Evolutionary conservation across 2,797 vertebrate genomes (phyloP), one percentile per base, ranked within the genome.

Genomic region (Neosilurus hyrtlii): DNA sequence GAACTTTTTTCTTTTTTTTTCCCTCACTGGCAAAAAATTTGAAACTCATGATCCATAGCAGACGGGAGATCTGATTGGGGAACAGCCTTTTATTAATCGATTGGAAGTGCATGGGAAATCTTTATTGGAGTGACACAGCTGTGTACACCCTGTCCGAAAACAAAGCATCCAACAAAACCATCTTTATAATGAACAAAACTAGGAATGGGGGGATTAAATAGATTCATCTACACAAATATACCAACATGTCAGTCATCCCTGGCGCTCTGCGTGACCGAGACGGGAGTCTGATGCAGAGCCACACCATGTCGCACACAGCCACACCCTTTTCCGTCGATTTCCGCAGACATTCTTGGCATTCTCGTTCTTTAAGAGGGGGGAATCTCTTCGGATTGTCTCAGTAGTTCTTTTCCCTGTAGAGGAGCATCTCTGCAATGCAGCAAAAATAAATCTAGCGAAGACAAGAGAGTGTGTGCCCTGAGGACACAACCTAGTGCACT

Each of bases 1-100:
- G 51, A 1, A 22, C 30, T 0, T 20, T 15, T 43, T 37, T 35
- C 22, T 61, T 59, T 22, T 63, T 11, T 76, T 56, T 78, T 65
- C 37, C 5, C 9, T 61, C 43, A 68, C 68, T 61, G 75, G 77
- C 24, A 22, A 30, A 30, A 30, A 30, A 30, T 30, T 30, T 30
- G 30, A 51, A 71, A 85, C 80, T 79, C 85, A 81, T 86, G 89
- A 92, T 77, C 89, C 90, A 92, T 86, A 89, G 89, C 90, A 92
- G 91, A 93, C 89, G 81, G 81, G 89, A 90, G 83, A 90, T 88
- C 51, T 89, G 59, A 12, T 93, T 92, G 91, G 92, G 92, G 91
- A 94, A 94, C 92, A 94, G 91, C 92, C 92, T 92, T 94, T 94
- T 94, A 94, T 94, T 94, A 91, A 93, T 94, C 91, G 92, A 92